These are phyloP conservation scores for Gymnopithys bicolor DNA, from an alignment of 2,797 vertebrate species.

Conservation along the genomic window DNA sequence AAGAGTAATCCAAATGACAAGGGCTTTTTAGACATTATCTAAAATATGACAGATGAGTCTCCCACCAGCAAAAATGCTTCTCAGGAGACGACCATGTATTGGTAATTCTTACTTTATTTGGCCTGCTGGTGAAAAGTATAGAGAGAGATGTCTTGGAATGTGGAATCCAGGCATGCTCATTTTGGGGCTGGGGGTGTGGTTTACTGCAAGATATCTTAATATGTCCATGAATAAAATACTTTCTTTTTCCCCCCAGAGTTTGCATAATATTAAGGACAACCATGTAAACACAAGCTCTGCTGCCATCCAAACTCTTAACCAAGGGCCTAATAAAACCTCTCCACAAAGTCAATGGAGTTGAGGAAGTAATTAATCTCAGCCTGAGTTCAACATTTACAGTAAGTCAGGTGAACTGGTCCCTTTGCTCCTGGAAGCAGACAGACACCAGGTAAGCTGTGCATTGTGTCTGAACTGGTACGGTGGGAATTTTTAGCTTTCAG, in stretches of 20 bases:
- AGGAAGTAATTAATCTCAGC: slow-evolving; percentile 24
- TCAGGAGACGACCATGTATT: background rate
- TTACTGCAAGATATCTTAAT: background rate
- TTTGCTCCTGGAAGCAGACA: slow-evolving; percentile 47
- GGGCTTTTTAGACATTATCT: background rate
- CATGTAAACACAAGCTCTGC: background rate
- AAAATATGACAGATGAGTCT: background rate
- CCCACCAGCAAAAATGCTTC: background rate
- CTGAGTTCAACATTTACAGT: background rate
- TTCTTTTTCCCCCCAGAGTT: background rate
- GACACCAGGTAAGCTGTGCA: slow-evolving; percentile 34
- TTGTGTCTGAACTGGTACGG: slow-evolving; percentile 63
- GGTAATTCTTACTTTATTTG: background rate
- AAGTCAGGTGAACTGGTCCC: background rate
- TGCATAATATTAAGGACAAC: background rate
- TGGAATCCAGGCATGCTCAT: background rate
- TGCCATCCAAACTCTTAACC: background rate
- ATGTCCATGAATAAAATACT: background rate
- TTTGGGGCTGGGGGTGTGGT: background rate
- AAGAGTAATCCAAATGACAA: background rate
- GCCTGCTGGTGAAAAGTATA: background rate
- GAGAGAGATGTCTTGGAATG: background rate
- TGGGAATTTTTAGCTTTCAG: slow-evolving; percentile 59
- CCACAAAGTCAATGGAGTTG: background rate
- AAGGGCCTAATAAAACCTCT: slow-evolving; percentile 3